phyloP scores from a whole-genome alignment of 2,888 invertebrate genomes.

The Eumacrocentrus americanus region DNA sequence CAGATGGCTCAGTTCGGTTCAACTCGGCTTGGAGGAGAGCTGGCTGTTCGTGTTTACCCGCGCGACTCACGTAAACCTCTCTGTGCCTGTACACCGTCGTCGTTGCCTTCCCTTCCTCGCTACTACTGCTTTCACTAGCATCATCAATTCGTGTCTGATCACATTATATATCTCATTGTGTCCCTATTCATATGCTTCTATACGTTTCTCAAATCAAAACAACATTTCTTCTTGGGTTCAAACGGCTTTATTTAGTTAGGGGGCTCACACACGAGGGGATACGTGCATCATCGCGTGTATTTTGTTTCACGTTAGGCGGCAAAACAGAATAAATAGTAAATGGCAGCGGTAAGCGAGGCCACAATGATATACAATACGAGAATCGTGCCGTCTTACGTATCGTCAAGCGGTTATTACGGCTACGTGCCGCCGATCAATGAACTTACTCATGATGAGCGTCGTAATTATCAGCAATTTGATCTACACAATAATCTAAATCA shows the following conservation, averaged over 20 bases:
- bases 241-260: too few species aligned
- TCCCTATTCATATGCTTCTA: too few species aligned
- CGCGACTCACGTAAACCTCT: too few species aligned
- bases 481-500: too few species aligned
- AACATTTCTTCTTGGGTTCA: too few species aligned
- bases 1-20: too few species aligned
- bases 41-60: too few species aligned
- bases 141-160: neutral
- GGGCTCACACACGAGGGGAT: neutral
- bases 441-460: neutral
- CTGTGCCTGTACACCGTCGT: too few species aligned
- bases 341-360: slow-evolving; percentile 46
- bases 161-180: too few species aligned
- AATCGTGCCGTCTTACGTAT: slow-evolving; percentile 45
- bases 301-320: slow-evolving; percentile 7
- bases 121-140: neutral
- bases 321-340: slow-evolving; percentile 24
- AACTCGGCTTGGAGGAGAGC: too few species aligned
- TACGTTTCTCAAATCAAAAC: too few species aligned
- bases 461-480: slow-evolving; percentile 18
- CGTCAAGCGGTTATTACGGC: slow-evolving; percentile 54
- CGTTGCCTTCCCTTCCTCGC: neutral
- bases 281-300: neutral
- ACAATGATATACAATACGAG: slow-evolving; percentile 37
- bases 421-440: slow-evolving; percentile 46